Evolutionary conservation across 2,797 vertebrate species (phyloP), one percentile per base, ranked within the genome.

Genomic region (Lepilemur septentrionalis): DNA sequence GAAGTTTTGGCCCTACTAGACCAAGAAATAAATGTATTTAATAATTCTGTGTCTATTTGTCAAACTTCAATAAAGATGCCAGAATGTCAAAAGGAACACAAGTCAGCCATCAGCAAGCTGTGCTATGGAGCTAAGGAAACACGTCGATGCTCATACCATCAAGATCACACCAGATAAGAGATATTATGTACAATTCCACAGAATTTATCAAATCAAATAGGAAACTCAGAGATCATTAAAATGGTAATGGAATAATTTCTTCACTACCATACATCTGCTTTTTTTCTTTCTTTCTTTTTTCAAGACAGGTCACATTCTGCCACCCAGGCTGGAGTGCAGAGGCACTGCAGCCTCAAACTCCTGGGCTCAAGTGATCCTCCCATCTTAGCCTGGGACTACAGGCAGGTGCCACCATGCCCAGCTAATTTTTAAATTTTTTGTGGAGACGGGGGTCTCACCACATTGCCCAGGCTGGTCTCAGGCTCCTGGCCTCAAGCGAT

Each of bases 21-120:
- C 59, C 35, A 93, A 85, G 63, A 91, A 85, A 75, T 14, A 90
- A 90, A 52, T 70, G 23, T 25, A 55, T 55, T 55, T 55, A 57
- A 48, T 50, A 92, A 96, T 89, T 65, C 35, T 65, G 23, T 80
- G 63, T 84, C 73, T 79, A 78, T 78, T 92, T 97, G 91, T 92
- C 67, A 90, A 72, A 80, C 50, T 11, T 94, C 38, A 89, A 14
- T 52, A 73, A 89, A 80, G 59, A 93, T 93, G 55, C n/a, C 20
- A 75, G 35, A 92, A 50, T 55, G n/a, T 59, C 15, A 70, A 67
- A 69, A 93, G 52, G 35, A 95, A 96, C 28, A 61, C 32, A 75
- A 61, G 22, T 82, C 69, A 79, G 55, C 75, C 8, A 6, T 48
- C 12, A 13, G 57, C 43, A 78, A 18, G 50, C 13, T 4, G 4